phyloP scores from a whole-genome alignment of 2,797 vertebrate genomes.

The Lithobates pipiens region DNA sequence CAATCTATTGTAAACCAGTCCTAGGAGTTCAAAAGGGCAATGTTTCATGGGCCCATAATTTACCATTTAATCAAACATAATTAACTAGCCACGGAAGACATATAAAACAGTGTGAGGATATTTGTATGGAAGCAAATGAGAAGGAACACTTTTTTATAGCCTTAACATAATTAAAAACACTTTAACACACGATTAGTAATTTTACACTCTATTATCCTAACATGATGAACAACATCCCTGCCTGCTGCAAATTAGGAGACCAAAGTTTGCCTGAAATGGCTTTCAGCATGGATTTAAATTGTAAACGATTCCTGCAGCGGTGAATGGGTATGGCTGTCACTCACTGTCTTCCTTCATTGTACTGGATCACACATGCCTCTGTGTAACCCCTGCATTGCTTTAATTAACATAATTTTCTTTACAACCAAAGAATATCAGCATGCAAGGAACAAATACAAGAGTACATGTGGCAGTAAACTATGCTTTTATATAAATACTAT shows the following conservation, averaged over 20 bases:
- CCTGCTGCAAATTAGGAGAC: neutral
- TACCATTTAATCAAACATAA: no score
- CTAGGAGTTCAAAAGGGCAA: no score
- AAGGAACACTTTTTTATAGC: conserved; percentile 37
- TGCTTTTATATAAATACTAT: neutral
- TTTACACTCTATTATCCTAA: conserved; percentile 19
- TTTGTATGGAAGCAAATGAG: conserved; percentile 24
- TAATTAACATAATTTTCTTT: neutral
- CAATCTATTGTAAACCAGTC: no score
- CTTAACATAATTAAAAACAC: conserved; percentile 27
- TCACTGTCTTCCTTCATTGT: neutral
- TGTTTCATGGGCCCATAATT: no score
- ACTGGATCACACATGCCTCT: neutral
- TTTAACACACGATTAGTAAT: conserved; percentile 39
- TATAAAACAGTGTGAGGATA: neutral
- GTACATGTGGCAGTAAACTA: neutral
- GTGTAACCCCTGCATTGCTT: neutral
- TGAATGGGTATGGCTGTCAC: neutral
- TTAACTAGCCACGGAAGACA: no score
- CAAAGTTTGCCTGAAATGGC: neutral
- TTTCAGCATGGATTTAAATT: neutral
- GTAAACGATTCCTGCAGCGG: neutral
- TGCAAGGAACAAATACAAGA: neutral
- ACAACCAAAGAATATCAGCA: neutral
- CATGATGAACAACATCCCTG: conserved; percentile 14